These are phyloP conservation scores for Geotrypetes seraphini DNA, from an alignment of 2,797 vertebrate genomes.

Conservation along the genomic window DNA sequence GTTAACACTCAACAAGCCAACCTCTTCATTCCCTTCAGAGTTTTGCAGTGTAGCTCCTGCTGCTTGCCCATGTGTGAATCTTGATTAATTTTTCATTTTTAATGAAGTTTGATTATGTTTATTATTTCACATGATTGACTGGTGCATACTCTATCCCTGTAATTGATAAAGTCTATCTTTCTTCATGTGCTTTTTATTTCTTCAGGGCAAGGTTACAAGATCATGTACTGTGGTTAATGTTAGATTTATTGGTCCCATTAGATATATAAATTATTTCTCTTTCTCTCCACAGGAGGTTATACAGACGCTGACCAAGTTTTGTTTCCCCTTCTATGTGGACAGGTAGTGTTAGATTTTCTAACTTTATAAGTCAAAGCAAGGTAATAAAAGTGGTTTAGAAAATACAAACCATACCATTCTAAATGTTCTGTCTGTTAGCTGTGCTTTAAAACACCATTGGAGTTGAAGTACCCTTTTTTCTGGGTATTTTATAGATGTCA, in stretches of 20 bases:
- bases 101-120: conserved; percentile 71
- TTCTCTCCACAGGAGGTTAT: conserved; percentile 77
- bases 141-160: conserved; percentile 51
- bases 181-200: conserved; percentile 84
- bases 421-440: conserved; percentile 61
- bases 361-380: conserved; percentile 51
- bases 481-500: conserved; percentile 41
- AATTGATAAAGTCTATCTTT: conserved; percentile 71
- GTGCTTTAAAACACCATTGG: conserved; percentile 63
- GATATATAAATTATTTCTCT: conserved; percentile 83
- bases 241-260: conserved; percentile 83
- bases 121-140: conserved; percentile 70
- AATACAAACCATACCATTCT: conserved; percentile 51
- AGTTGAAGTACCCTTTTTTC: conserved; percentile 42
- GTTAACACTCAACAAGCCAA: conserved; percentile 66
- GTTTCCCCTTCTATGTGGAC: conserved; percentile 77
- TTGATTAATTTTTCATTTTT: conserved; percentile 77
- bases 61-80: conserved; percentile 65
- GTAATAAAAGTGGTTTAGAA: conserved; percentile 46
- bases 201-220: conserved; percentile 65
- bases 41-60: conserved; percentile 48
- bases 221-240: conserved; percentile 72
- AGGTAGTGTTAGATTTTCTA: conserved; percentile 66
- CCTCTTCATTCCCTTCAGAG: conserved; percentile 52
- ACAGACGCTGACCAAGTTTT: conserved; percentile 85